Evolutionary conservation across 2,113 vertebrate species (phyloP).

Genomic region (Poicephalus gulielmi): DNA sequence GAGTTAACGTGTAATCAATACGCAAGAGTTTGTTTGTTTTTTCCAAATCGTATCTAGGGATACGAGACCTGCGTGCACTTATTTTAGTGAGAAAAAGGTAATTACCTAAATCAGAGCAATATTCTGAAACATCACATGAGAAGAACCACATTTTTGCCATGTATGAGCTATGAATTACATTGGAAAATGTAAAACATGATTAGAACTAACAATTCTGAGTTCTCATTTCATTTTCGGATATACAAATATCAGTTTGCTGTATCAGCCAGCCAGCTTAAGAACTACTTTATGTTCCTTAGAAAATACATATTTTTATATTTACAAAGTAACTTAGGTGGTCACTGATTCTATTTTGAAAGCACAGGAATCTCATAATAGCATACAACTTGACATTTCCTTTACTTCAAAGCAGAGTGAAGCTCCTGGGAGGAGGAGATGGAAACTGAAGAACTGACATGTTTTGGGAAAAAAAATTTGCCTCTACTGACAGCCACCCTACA

Average conservation of each 20-base stretch:
- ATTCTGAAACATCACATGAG: not conserved
- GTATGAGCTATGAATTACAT: not conserved
- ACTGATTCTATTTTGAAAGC: not conserved
- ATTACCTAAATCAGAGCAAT: not conserved
- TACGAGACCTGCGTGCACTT: not conserved
- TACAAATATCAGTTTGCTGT: not conserved
- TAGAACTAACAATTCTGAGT: not conserved
- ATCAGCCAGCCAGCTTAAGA: not conserved
- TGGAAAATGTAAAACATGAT: constrained; percentile 15
- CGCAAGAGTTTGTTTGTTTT: not conserved
- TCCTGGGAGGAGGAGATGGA: not conserved
- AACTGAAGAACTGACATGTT: not conserved
- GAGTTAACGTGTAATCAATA: not conserved
- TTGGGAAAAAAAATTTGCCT: not conserved
- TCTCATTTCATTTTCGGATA: not conserved
- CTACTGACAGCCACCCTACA: not conserved
- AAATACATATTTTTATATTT: not conserved
- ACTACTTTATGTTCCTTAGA: not conserved
- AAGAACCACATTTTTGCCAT: not conserved
- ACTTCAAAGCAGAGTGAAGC: not conserved
- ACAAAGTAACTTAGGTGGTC: not conserved
- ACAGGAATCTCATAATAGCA: not conserved
- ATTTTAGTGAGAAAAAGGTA: not conserved
- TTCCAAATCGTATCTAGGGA: not conserved
- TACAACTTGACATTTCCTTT: not conserved